Evolutionary conservation across 2,113 vertebrate genomes (phyloP), one percentile per base, ranked within the genome.

Genomic region (Arizona elegans): DNA sequence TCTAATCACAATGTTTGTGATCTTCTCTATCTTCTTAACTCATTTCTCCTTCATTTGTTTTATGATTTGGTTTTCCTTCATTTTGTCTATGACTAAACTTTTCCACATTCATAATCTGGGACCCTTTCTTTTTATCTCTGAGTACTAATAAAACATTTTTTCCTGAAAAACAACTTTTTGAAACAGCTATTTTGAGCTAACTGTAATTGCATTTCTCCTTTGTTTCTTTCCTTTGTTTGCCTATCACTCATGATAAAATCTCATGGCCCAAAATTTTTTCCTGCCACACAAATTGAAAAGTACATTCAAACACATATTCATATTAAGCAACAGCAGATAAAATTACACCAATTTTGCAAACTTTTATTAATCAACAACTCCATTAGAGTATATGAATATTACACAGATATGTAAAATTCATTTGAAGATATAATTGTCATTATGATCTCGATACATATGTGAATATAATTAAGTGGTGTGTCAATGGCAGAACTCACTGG

Each of bases 111-210:
- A 90, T 86, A 88, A 91, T 81, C 94, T 93, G 91, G 94, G 91
- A 95, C 92, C 38, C 50, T 12, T 38, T 92, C 65, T 65, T 53
- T 90, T 90, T 87, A 95, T 55, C 95, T 95, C 94, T 90, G 62
- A 85, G 92, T 89, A 93, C 70, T 62, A 86, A 2, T 1, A 53
- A 92, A 93, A 24, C n/a, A 91, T 62, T 92, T 90, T 91, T 91
- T 94, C n/a, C 19, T 9, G 93, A 95, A 97, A 65, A 65, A 92
- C 15, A 93, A 87, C 38, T 55, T 75, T 96, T 65, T 96, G 85
- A 93, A 92, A 94, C n/a, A 9, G 10, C 10, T 38, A 52, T 33
- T 92, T 62, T 89, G 54, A 92, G 47, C 86, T 88, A 87, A 93
- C 33, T 38, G 88, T 86, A 87, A 93, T 43, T 38, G 86, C 93